Evolutionary conservation across 2,888 invertebrate genomes (phyloP).

Genomic region (Apocheima hispidaria): DNA sequence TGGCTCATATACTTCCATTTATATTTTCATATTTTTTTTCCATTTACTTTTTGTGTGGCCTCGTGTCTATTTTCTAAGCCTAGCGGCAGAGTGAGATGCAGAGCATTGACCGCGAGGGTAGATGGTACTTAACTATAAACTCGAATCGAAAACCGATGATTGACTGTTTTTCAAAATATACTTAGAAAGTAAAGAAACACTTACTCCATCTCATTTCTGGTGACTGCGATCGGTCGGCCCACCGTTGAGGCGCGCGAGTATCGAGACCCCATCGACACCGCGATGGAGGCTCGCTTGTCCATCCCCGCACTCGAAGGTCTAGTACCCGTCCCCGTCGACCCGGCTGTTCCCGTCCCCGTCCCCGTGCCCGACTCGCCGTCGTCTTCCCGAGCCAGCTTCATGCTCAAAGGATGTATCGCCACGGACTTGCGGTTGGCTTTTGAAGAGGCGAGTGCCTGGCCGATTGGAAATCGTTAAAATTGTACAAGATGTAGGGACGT

Average conservation of each 20-base stretch:
- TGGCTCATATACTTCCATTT: no score
- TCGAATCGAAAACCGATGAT: not conserved
- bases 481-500: not conserved
- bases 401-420: constrained; percentile 45
- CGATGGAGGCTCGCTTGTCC: not conserved
- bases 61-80: no score
- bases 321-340: not conserved
- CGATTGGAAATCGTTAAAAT: not conserved
- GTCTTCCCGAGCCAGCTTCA: no score
- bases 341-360: not conserved
- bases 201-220: constrained; percentile 54
- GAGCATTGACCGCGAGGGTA: no score
- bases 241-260: not conserved
- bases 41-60: no score
- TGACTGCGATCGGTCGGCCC: not conserved
- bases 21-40: no score
- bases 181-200: constrained; percentile 13
- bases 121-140: no score
- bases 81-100: no score
- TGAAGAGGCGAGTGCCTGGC: not conserved
- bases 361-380: not conserved
- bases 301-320: not conserved
- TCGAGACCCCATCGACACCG: not conserved
- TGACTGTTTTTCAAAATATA: not conserved
- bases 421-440: constrained; percentile 50